Evolutionary conservation across 2,888 invertebrate species (phyloP).

Genomic region (Cremastinae sp.): DNA sequence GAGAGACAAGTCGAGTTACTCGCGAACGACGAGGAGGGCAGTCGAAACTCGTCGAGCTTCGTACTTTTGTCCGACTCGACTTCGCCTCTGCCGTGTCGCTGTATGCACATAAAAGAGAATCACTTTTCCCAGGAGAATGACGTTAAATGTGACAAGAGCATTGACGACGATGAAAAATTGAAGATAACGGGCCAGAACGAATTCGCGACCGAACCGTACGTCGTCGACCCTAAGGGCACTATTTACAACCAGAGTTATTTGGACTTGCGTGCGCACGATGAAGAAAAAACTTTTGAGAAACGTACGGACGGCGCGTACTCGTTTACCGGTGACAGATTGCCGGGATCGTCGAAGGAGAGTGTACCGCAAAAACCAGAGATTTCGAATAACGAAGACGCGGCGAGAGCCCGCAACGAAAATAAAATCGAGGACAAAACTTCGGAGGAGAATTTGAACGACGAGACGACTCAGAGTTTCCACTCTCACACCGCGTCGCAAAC

Average conservation of each 20-base stretch:
- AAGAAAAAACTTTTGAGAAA: conserved; percentile 50
- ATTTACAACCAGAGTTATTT: conserved; percentile 44
- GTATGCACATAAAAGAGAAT: conserved; percentile 64
- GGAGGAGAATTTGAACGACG: conserved; percentile 23
- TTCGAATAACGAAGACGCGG: too few relatives aligned
- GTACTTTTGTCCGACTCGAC: conserved; percentile 64
- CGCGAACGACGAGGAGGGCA: conserved; percentile 58
- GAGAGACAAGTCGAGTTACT: neutral
- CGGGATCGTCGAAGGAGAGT: conserved; percentile 41
- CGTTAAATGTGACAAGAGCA: conserved; percentile 47
- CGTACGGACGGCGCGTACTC: conserved; percentile 63
- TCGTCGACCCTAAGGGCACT: conserved; percentile 54
- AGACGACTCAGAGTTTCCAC: conserved; percentile 54
- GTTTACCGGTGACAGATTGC: conserved; percentile 58
- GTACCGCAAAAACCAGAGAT: neutral
- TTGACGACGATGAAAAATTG: conserved; percentile 45
- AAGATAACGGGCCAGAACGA: conserved; percentile 40
- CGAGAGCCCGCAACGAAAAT: too few relatives aligned
- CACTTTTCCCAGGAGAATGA: conserved; percentile 60
- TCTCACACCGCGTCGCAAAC: conserved; percentile 35
- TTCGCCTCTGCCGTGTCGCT: conserved; percentile 59
- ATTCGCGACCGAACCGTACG: conserved; percentile 24
- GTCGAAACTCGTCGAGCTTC: conserved; percentile 64
- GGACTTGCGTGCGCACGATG: neutral
- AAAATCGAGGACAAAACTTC: conserved; percentile 21